phyloP scores from a whole-genome alignment of 92 coral and sea anemone genomes.

The Phenganax stokvisi region DNA sequence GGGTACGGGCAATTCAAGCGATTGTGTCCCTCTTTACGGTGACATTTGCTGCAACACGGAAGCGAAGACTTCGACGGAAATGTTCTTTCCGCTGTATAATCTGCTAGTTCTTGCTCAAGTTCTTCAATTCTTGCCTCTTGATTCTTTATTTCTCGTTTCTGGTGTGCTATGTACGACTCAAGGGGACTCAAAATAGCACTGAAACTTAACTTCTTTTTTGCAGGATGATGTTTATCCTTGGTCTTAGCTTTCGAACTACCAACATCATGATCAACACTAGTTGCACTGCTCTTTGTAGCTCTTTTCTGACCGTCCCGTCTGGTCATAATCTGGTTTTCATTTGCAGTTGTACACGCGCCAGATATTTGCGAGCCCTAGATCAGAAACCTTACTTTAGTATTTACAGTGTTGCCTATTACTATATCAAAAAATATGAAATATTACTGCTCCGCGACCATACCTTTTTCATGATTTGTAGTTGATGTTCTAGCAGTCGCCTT shows the following conservation, averaged over 20 bases:
- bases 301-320: not conserved
- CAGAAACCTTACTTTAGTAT: no score
- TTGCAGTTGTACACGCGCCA: not conserved
- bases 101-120: slow-evolving; percentile 19
- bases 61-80: slow-evolving; percentile 24
- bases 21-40: slow-evolving; percentile 42
- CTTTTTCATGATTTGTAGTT: not conserved
- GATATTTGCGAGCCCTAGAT: no score
- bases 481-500: slow-evolving; percentile 3
- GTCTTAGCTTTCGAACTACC: not conserved
- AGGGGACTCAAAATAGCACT: slow-evolving; percentile 32
- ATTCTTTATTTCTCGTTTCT: slow-evolving; percentile 27
- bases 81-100: slow-evolving; percentile 37
- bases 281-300: not conserved
- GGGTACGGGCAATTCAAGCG: slow-evolving; percentile 48
- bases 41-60: slow-evolving; percentile 42
- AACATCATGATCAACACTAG: not conserved
- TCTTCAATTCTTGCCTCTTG: slow-evolving; percentile 31
- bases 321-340: not conserved
- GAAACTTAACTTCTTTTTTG: slow-evolving; percentile 19
- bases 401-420: no score
- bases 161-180: slow-evolving; percentile 38
- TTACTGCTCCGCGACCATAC: no score
- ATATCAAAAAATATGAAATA: no score
- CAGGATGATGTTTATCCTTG: not conserved